These are phyloP conservation scores for Columba livia DNA, from an alignment of 2,113 vertebrate genomes.

Conservation along the genomic window DNA sequence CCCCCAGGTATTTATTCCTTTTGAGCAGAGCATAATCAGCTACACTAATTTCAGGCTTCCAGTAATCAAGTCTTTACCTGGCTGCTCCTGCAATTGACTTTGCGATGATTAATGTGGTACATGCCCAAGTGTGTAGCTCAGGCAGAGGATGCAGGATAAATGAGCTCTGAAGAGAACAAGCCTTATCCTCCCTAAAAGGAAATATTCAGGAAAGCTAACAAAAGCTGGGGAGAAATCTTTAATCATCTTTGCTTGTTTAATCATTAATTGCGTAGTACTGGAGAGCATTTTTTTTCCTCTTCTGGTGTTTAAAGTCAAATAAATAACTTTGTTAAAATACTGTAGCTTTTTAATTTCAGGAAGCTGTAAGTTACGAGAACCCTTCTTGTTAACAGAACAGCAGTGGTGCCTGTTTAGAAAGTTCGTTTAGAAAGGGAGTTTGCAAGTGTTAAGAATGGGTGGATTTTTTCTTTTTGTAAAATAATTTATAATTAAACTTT, in stretches of 20 bases:
- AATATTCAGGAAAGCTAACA: neutral
- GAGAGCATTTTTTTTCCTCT: neutral
- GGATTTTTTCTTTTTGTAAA: neutral
- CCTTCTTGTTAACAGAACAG: neutral
- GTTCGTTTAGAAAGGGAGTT: neutral
- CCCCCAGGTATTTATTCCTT: neutral
- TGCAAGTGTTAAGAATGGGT: neutral
- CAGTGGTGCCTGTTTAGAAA: neutral
- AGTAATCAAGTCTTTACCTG: constrained; percentile 47
- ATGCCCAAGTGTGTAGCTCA: neutral
- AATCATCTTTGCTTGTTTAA: neutral
- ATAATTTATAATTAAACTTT: neutral
- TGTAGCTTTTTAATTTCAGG: neutral
- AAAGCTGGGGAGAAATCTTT: neutral
- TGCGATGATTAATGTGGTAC: neutral
- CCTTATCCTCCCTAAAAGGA: neutral
- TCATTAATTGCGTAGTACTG: neutral
- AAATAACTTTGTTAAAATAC: neutral
- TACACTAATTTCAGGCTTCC: constrained; percentile 19
- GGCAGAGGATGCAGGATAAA: neutral
- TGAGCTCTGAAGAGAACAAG: neutral
- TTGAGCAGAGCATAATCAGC: constrained; percentile 6
- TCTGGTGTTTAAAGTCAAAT: neutral
- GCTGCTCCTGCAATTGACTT: constrained; percentile 12
- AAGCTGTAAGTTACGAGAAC: neutral